Conservation (phyloP, 2,113 vertebrate species). For the Zosterops borbonicus region DNA sequence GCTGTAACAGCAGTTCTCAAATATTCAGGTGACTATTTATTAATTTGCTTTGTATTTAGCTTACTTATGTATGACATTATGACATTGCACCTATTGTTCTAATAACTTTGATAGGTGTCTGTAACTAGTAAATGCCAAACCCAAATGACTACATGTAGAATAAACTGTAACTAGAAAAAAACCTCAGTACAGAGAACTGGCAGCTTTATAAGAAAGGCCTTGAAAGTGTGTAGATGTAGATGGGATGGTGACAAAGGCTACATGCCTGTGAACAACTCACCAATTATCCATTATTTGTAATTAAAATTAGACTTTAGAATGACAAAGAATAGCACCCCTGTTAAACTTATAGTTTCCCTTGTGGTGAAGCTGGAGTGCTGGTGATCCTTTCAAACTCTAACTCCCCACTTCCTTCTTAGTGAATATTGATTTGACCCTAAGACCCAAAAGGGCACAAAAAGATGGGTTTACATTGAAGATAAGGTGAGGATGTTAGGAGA, state of each 20-base stretch:
- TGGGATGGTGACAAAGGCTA: not conserved
- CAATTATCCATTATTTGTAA: not conserved
- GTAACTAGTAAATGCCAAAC: not conserved
- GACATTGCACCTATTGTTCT: not conserved
- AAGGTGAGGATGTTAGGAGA: not conserved
- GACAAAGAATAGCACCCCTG: not conserved
- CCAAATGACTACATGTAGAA: not conserved
- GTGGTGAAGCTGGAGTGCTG: accelerated
- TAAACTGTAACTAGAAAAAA: not conserved
- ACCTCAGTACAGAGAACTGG: not conserved
- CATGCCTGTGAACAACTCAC: not conserved
- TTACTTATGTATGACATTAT: not conserved
- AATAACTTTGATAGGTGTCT: not conserved
- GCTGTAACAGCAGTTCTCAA: not conserved
- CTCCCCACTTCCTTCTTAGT: not conserved
- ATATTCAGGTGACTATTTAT: not conserved
- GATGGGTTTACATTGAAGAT: not conserved
- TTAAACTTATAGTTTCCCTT: not conserved
- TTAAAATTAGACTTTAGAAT: not conserved
- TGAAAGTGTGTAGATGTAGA: not conserved
- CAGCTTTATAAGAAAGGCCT: not conserved
- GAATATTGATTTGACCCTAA: not conserved
- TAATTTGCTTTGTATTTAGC: not conserved
- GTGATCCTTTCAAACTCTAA: not conserved
- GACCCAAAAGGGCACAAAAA: accelerated